Evolutionary conservation across 2,797 vertebrate species (phyloP).

Genomic region (Potorous gilbertii): DNA sequence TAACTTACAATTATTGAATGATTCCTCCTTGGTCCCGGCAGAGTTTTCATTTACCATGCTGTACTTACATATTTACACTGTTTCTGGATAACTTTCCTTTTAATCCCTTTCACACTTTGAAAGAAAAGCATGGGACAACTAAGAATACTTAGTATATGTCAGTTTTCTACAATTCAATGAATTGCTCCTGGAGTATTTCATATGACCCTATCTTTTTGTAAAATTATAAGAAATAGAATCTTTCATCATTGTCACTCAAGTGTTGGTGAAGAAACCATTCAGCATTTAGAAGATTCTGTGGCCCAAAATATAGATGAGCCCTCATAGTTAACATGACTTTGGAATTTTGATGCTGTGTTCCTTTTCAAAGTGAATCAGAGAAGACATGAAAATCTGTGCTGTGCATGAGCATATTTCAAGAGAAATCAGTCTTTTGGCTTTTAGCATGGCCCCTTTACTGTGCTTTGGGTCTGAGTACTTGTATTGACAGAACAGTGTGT

Average conservation of each 20-base stretch:
- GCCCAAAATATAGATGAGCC: conserved; percentile 3
- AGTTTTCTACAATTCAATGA: conserved; percentile 44
- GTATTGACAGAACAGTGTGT: conserved; percentile 17
- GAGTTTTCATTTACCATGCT: neutral
- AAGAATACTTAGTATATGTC: neutral
- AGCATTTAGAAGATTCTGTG: conserved; percentile 20
- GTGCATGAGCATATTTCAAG: neutral
- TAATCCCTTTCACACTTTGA: conserved; percentile 17
- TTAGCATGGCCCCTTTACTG: neutral
- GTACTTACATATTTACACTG: neutral
- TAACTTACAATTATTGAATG: neutral
- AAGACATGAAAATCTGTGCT: neutral
- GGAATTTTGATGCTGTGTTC: conserved; percentile 40
- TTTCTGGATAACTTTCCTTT: neutral
- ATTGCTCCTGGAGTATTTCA: conserved; percentile 11
- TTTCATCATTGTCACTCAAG: conserved; percentile 48
- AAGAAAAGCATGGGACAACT: neutral
- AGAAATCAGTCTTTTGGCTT: conserved; percentile 28
- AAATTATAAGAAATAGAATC: conserved; percentile 29
- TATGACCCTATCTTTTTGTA: conserved; percentile 6
- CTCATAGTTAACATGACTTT: conserved; percentile 1
- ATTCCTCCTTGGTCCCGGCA: neutral
- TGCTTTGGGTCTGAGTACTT: conserved; percentile 28
- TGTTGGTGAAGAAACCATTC: conserved; percentile 10
- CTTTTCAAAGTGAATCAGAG: conserved; percentile 25